Evolutionary conservation across 2,797 vertebrate genomes (phyloP), one percentile per base, ranked within the genome.

Genomic region (Oreortyx pictus): DNA sequence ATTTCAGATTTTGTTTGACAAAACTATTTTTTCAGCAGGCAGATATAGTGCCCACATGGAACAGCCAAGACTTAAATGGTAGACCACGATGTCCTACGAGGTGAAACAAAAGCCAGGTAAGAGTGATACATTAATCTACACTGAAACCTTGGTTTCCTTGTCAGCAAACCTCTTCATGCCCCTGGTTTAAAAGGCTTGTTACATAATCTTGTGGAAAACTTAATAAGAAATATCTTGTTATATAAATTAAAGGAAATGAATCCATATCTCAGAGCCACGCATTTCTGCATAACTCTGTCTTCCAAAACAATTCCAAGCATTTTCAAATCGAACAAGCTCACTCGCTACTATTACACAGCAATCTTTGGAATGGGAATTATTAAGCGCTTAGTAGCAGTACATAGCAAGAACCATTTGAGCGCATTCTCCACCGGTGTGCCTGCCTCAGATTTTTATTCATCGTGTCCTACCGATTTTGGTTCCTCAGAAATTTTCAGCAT

Each of bases 261-360:
- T 93, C 50, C 37, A 57, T 47, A 22, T 70, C 54, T 75, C 7
- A 7, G 47, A 54, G 43, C 67, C 20, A 76, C 1, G 60, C 13
- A 9, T 44, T 92, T 75, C 61, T 59, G 68, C 37, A 70, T 67
- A 95, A 61, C 72, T 74, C 83, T 25, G 37, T 39, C 9, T 43
- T 59, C 50, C 70, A 80, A 67, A 96, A 94, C 44, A 82, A 94
- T 90, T 56, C 73, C 54, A 90, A 50, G 76, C 33, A 95, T 86
- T 93, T 96, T 78, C 54, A 23, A 94, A 95, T 92, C 57, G n/a
- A 95, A 27, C 20, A 71, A 2, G 50, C 75, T 64, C 41, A 46
- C 54, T 75, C 31, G 8, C 27, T 20, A 5, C 43, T 25, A 73
- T 70, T 73, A 41, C 14, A 16, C 68, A 90, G 39, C 60, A 64